These are phyloP conservation scores for Nothobranchius furzeri DNA, from an alignment of 2,113 vertebrate species.

Conservation along the genomic window DNA sequence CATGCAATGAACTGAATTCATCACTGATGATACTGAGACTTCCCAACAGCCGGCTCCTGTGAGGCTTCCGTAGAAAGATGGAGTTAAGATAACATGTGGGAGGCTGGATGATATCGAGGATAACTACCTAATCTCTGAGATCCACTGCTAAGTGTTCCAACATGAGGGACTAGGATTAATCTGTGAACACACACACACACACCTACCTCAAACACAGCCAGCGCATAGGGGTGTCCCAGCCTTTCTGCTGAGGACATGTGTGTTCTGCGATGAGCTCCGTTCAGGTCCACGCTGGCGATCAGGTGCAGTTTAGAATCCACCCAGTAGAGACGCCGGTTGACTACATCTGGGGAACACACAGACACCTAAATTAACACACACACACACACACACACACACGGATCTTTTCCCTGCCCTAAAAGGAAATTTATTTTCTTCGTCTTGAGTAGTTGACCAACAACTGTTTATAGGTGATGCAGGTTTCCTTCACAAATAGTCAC, in stretches of 20 bases:
- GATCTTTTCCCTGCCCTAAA: conserved; percentile 28
- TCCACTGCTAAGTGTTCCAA: conserved; percentile 8
- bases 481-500: conserved; percentile 15
- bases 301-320: conserved; percentile 96
- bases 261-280: conserved; percentile 88
- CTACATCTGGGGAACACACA: conserved; percentile 83
- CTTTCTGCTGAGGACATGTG: conserved; percentile 87
- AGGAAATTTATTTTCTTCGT: conserved; percentile 45
- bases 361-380: conserved; percentile 11
- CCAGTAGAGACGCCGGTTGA: conserved; percentile 96
- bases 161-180: background rate
- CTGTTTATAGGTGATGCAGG: conserved; percentile 57
- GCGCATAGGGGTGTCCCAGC: conserved; percentile 91
- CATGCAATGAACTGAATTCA: conserved; percentile 37
- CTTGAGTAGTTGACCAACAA: conserved; percentile 44
- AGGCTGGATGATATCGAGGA: conserved; percentile 17
- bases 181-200: conserved; percentile 8
- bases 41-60: conserved; percentile 18
- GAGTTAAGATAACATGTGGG: conserved; percentile 41
- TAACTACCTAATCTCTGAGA: conserved; percentile 1
- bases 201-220: conserved; percentile 95
- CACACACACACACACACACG: too few species aligned
- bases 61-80: conserved; percentile 25
- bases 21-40: conserved; percentile 36
- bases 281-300: conserved; percentile 93